Evolutionary conservation across 2,888 invertebrate genomes (phyloP), one percentile per base, ranked within the genome.

Genomic region (Camptogramma bilineatum): DNA sequence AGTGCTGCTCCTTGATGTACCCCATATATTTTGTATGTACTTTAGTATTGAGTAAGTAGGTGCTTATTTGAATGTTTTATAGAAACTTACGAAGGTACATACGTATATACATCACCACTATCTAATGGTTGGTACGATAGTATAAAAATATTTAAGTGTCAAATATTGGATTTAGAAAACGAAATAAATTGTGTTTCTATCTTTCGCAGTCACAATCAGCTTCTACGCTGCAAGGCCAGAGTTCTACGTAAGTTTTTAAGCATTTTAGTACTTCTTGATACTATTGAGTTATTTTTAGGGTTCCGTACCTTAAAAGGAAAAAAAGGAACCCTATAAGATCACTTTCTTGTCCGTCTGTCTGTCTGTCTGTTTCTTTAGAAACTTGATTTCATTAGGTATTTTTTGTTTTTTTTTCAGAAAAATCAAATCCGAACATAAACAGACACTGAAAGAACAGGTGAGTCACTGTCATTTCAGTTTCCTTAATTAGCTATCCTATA

Each of bases 381-480:
- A n/a, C n/a, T n/a, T n/a, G n/a, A n/a, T n/a, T 24, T 24, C 5
- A 24, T 4, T 4, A 24, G 2, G 24, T 24, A 24, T 24, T 5
- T 24, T 24, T 24, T n/a, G n/a, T n/a, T n/a, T n/a, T n/a, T n/a
- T n/a, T 60, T 60, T 10, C 52, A 64, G 64, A 21, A 34, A 34
- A 10, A 34, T 59, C 10, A 51, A 54, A 46, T 64, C 59, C 4
- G 34, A 59, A 39, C 24, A 5, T 16, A 39, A 51, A 10, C 47
- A 39, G n/a, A 16, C 16, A 21, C 34, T 18, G 42, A 51, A 55
- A 10, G 58, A 50, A 24, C 51, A 18, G 24, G 64, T 64, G 59
- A 64, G 64, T 64, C 54, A 61, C 58, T 4, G 21, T 52, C 59
- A 51, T 47, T 64, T 64, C 60, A 59, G 52, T 55, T 58, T 59